Base-by-base conservation (phyloP, 2,797 vertebrate species). In the Loris lydekkerianus region DNA sequence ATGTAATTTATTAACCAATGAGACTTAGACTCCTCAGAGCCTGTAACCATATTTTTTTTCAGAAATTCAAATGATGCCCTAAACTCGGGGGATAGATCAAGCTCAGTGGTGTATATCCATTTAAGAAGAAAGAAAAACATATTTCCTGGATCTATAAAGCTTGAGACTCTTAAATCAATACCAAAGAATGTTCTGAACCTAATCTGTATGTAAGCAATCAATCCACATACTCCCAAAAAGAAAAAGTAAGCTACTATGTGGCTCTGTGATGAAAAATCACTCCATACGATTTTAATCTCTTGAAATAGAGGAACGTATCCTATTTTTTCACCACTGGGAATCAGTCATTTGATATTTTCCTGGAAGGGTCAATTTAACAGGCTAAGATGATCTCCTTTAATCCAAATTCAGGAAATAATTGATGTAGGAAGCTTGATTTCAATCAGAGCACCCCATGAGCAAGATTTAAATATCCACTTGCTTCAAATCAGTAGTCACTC, bases 171-270 rank as follows among this genome's bases (percentile, higher is more conserved):
- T 95, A 94, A 97, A 97, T 97, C 96, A 87, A 82, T 96, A 96
- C n/a, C 83, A 96, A 89, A 95, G 83, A 95, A 96, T 93, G 89
- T 93, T 96, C 94, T 96, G 94, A 97, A 96, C 78, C 69, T 83
- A 92, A 53, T 84, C 86, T 91, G 92, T 94, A 80, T 95, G 67
- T 91, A 84, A 96, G 72, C 89, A 96, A 94, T 96, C 87, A 97
- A 96, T 94, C 73, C 58, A 89, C 78, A 95, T 96, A 96, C 67
- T 90, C 86, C 43, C 87, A 86, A 89, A 91, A 96, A 93, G 34
- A 83, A 86, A 86, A 94, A 60, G 56, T 69, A 89, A 86, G 80
- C 31, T 89, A 75, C 43, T 70, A 58, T 31, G 67, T 92, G 78
- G 72, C 29, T 96, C 82, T 96, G 65, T 88, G 75, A 89, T 82